phyloP scores from a whole-genome alignment of 92 coral and sea anemone species.

The Palythoa heliodiscus region DNA sequence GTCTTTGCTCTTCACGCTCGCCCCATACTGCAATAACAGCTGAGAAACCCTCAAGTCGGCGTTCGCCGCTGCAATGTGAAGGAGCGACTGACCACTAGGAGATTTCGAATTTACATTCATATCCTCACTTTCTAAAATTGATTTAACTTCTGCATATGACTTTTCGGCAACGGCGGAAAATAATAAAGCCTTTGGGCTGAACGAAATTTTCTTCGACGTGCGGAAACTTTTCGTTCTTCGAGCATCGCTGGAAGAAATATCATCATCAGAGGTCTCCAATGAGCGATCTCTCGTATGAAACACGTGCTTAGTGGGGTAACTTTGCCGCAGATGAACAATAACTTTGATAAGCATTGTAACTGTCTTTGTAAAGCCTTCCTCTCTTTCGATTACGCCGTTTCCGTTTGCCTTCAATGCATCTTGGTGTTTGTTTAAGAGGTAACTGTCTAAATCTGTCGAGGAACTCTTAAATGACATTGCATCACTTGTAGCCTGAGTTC shows the following conservation, averaged over 20 bases:
- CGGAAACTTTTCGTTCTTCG: slow-evolving; percentile 48
- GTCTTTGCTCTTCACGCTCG: slow-evolving; percentile 67
- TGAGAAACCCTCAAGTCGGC: slow-evolving; percentile 77
- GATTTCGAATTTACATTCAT: slow-evolving; percentile 72
- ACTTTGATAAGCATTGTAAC: slow-evolving; percentile 90
- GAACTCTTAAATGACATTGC: slow-evolving; percentile 71
- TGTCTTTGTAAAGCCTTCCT: slow-evolving; percentile 72
- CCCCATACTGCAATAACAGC: slow-evolving; percentile 77
- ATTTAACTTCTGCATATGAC: slow-evolving; percentile 70
- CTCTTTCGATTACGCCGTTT: slow-evolving; percentile 66
- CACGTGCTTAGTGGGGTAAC: slow-evolving; percentile 37
- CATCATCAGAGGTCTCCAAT: slow-evolving; percentile 50
- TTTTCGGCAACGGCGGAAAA: slow-evolving; percentile 81
- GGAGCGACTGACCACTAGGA: slow-evolving; percentile 84
- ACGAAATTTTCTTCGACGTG: slow-evolving; percentile 70
- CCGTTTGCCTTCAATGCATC: slow-evolving; percentile 30
- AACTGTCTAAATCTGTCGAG: slow-evolving; percentile 78
- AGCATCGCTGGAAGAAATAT: slow-evolving; percentile 49
- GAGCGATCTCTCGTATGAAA: not conserved
- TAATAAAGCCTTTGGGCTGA: slow-evolving; percentile 69
- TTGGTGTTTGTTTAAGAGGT: slow-evolving; percentile 62
- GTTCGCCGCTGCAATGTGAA: slow-evolving; percentile 84
- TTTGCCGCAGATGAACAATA: slow-evolving; percentile 70
- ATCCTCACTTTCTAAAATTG: slow-evolving; percentile 65
- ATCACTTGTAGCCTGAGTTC: slow-evolving; percentile 54